Base-by-base conservation (phyloP, 2,888 invertebrate genomes). In the Agonopterix heracliana region DNA sequence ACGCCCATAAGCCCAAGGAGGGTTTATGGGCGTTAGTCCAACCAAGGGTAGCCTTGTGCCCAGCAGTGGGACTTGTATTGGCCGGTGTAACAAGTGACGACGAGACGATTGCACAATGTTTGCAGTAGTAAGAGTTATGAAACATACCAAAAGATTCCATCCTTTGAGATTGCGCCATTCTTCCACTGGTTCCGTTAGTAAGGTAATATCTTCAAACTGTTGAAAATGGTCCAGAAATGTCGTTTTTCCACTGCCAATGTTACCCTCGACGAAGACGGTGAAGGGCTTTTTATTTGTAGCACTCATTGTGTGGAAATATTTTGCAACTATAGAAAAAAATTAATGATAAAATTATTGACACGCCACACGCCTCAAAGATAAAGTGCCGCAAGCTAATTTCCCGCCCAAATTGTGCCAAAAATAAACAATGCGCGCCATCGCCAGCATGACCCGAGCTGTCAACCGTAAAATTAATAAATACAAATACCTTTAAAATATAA, bases 241-340 rank as follows among this genome's bases (percentile, higher is more conserved):
- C 1, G 96, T 96, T 86, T 97, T 97, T 0, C 96, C 96, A 71
- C 95, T 94, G 26, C 96, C 96, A 66, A 97, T 96, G 75, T 97
- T 97, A 26, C 96, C 96, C 73, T 97, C 96, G 35, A 97, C 93
- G 41, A 94, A 90, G 14, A 97, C 94, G 0, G 95, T 96, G 68
- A 94, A 95, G 0, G 94, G 94, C 57, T 91, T 91, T n/a, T 70
- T 67, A 51, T 72, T 75, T 17, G 70, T 57, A 41, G 71, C 54
- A 64, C 59, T 70, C 81, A 87, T 86, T 63, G 70, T 82, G 51
- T 63, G 58, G 55, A 57, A 65, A 26, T 57, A 53, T 52, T 57
- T 64, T 45, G 45, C 49, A 26, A 57, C 72, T 74, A 61, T 26
- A 78, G 68, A 53, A 58, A 49, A 44, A 34, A 52, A 54, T 26